A percentile compares a stretch with the other conserved stretches of the same genome.
Evolutionary conservation across 2,888 invertebrate species (phyloP).

Genomic region (Scaptomyza caliginosa): DNA sequence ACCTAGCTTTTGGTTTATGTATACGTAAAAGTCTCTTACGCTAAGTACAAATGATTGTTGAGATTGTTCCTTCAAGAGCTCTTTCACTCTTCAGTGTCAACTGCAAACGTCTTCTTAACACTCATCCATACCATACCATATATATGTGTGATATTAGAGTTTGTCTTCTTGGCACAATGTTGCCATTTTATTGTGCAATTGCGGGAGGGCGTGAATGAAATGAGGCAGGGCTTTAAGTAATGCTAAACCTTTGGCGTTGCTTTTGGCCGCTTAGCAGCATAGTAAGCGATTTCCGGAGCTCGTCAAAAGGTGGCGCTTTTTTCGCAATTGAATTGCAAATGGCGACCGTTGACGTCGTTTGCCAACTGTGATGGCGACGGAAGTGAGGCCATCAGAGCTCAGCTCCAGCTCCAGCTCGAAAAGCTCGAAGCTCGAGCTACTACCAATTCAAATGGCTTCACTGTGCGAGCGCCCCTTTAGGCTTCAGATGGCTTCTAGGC

Average conservation of each 20-base stretch:
- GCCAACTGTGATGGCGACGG: slow-evolving; percentile 62
- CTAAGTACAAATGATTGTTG: background rate
- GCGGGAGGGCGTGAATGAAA: slow-evolving; percentile 1
- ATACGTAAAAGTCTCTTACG: background rate
- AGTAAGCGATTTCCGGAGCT: slow-evolving; percentile 80
- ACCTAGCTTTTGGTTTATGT: background rate
- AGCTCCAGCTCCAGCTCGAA: slow-evolving; percentile 17
- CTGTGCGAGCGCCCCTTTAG: slow-evolving; percentile 11
- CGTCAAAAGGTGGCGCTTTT: slow-evolving; percentile 73
- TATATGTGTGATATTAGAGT: slow-evolving; percentile 56
- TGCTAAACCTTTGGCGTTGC: slow-evolving; percentile 52
- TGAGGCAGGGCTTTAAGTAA: slow-evolving; percentile 36
- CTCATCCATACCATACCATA: slow-evolving; percentile 26
- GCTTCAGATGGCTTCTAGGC: slow-evolving; percentile 27
- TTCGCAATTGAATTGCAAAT: slow-evolving; percentile 79
- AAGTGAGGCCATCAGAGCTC: slow-evolving; percentile 74
- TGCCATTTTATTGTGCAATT: slow-evolving; percentile 70
- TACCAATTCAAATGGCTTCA: slow-evolving; percentile 51
- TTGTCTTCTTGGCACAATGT: slow-evolving; percentile 51
- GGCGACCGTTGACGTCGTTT: slow-evolving; percentile 64
- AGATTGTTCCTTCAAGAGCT: background rate
- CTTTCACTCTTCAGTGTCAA: slow-evolving; percentile 1
- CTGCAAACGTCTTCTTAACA: background rate
- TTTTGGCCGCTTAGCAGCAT: slow-evolving; percentile 60
- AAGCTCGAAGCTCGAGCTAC: slow-evolving; percentile 3